Evolutionary conservation across 2,888 invertebrate species (phyloP).

Genomic region (Plagodis pulveraria): DNA sequence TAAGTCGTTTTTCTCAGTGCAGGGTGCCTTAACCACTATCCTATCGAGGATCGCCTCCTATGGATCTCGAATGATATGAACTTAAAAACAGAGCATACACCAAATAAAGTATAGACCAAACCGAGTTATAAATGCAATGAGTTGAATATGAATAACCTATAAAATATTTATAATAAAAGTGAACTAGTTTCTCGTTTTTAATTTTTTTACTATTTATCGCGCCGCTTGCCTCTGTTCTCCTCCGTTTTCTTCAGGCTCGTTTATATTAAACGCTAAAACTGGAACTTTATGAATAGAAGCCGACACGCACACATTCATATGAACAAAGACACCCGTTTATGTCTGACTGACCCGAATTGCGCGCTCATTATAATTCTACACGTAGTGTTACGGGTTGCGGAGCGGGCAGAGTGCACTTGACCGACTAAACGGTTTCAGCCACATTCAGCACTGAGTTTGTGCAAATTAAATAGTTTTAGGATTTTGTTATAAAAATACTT

Average conservation of each 20-base stretch:
- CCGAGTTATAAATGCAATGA: too few species aligned
- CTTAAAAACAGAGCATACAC: too few species aligned
- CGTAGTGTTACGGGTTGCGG: conserved; percentile 12
- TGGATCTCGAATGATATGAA: too few species aligned
- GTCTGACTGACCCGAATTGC: conserved; percentile 30
- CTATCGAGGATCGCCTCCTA: too few species aligned
- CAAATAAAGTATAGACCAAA: too few species aligned
- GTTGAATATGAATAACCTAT: too few species aligned
- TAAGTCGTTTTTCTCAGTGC: too few species aligned
- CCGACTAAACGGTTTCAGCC: conserved; percentile 20
- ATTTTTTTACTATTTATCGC: too few species aligned
- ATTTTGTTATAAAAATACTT: neutral
- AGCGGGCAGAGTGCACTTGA: conserved; percentile 33
- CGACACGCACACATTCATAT: conserved; percentile 17
- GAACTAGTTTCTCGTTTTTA: too few species aligned
- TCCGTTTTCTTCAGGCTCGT: conserved; percentile 1
- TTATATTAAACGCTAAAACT: conserved; percentile 5
- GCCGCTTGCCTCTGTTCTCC: neutral
- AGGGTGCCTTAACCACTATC: too few species aligned
- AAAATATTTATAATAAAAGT: too few species aligned
- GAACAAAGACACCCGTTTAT: conserved; percentile 28
- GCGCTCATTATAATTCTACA: conserved; percentile 29
- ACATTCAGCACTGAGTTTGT: neutral
- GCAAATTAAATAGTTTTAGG: neutral
- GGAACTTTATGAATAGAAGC: conserved; percentile 20